These are phyloP conservation scores for Ditylenchus weischeri DNA, from an alignment of 2,888 invertebrate genomes.

Conservation along the genomic window DNA sequence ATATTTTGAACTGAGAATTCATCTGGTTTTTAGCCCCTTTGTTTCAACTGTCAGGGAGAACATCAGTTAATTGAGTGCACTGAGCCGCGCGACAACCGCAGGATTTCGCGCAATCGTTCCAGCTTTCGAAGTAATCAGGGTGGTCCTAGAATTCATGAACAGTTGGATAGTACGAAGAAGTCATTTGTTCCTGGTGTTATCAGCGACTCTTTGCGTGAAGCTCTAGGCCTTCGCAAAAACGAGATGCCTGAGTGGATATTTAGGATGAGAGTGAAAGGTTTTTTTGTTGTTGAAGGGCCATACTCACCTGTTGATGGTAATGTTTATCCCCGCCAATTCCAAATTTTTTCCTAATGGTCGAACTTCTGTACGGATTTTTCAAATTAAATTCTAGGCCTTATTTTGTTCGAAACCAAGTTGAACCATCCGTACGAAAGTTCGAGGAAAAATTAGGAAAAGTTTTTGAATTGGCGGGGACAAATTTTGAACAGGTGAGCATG, in stretches of 20 bases:
- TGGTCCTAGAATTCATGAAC: slow-evolving; percentile 14
- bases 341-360: no score
- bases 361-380: no score
- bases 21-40: slow-evolving; percentile 58
- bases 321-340: no score
- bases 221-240: slow-evolving; percentile 71
- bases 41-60: slow-evolving; percentile 80
- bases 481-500: no score
- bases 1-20: background rate
- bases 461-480: no score
- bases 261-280: slow-evolving; percentile 69
- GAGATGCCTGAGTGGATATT: slow-evolving; percentile 81
- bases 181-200: slow-evolving; percentile 17
- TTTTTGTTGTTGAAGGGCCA: no score
- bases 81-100: slow-evolving; percentile 68
- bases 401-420: no score
- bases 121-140: slow-evolving; percentile 21
- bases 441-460: no score
- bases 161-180: slow-evolving; percentile 16
- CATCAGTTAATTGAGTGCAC: slow-evolving; percentile 76
- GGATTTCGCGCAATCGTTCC: slow-evolving; percentile 65
- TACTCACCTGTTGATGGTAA: no score
- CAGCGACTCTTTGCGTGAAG: slow-evolving; percentile 70
- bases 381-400: no score
- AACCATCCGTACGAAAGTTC: no score